Conservation (phyloP, 2,888 invertebrate species). For the Coronaproctus castanopsis region DNA sequence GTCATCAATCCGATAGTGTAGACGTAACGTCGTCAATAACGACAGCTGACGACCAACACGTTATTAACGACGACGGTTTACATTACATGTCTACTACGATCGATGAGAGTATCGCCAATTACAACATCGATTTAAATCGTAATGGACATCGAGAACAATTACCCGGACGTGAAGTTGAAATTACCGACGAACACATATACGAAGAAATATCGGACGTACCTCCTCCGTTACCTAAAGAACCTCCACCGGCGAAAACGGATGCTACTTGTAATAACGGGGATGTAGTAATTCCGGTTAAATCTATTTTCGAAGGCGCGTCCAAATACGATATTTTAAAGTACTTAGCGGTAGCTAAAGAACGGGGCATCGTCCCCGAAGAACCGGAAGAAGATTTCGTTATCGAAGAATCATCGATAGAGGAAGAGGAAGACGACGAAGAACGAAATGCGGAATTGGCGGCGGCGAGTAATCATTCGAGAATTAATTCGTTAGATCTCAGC, state of each 20-base stretch:
- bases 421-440: slow-evolving; percentile 27
- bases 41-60: background rate
- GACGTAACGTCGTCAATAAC: slow-evolving; percentile 15
- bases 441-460: slow-evolving; percentile 38
- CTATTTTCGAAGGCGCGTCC: slow-evolving; percentile 39
- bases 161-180: too few species aligned
- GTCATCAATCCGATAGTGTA: slow-evolving; percentile 19
- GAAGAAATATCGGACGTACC: slow-evolving; percentile 34
- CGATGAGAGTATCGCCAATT: slow-evolving; percentile 6
- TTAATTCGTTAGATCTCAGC: slow-evolving; percentile 34
- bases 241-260: slow-evolving; percentile 45
- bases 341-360: slow-evolving; percentile 65
- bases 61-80: slow-evolving; percentile 3
- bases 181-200: slow-evolving; percentile 55
- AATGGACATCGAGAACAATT: background rate
- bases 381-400: slow-evolving; percentile 5
- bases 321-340: slow-evolving; percentile 79
- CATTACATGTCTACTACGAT: slow-evolving; percentile 15
- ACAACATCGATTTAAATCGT: too few species aligned
- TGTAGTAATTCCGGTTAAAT: slow-evolving; percentile 35
- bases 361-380: slow-evolving; percentile 25
- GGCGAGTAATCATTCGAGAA: slow-evolving; percentile 30
- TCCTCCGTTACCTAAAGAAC: slow-evolving; percentile 56
- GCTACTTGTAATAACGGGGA: slow-evolving; percentile 35
- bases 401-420: slow-evolving; percentile 8